A percentile compares a stretch with the other conserved stretches of the same genome.
Evolutionary conservation across 1,140 invertebrate genomes (phyloP).

Genomic region (Hermatobates lingyangjiaoensis): DNA sequence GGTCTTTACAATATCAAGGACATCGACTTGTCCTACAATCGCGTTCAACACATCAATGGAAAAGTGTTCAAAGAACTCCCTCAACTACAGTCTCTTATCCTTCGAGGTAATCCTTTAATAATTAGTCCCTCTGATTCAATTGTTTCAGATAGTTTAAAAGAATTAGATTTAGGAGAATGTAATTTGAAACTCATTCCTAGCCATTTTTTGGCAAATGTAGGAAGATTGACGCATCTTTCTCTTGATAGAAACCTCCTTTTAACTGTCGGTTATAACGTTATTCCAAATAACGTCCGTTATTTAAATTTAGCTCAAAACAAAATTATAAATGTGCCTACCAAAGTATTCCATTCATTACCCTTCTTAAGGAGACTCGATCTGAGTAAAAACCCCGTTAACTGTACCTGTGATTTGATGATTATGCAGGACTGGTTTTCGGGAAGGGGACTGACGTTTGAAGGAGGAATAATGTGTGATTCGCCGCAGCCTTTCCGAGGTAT

Average conservation of each 20-base stretch:
- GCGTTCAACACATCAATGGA: conserved; percentile 41
- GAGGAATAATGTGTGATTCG: conserved; percentile 14
- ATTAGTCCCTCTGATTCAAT: conserved; percentile 11
- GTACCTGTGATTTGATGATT: conserved; percentile 16
- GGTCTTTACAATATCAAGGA: conserved; percentile 62
- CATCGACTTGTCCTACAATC: conserved; percentile 62
- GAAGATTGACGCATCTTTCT: conserved; percentile 10
- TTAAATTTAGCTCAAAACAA: conserved; percentile 15
- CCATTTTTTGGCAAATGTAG: conserved; percentile 11
- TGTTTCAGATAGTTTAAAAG: conserved; percentile 14
- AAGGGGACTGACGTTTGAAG: conserved; percentile 13
- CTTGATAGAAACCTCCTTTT: conserved; percentile 15
- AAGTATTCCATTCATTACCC: conserved; percentile 11
- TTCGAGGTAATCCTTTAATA: conserved; percentile 16
- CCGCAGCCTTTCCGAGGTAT: conserved; percentile 13
- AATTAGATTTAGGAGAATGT: conserved; percentile 16
- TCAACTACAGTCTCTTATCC: conserved; percentile 10
- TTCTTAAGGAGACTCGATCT: conserved; percentile 14
- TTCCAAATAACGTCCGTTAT: conserved; percentile 15
- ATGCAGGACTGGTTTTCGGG: conserved; percentile 18
- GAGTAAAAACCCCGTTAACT: conserved; percentile 18
- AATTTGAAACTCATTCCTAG: conserved; percentile 11
- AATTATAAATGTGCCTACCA: conserved; percentile 15
- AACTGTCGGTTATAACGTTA: conserved; percentile 12
- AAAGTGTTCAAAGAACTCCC: conserved; percentile 12